A percentile compares a stretch with the other conserved stretches of the same genome.
Evolutionary conservation across 2,888 invertebrate genomes (phyloP).

Genomic region (Pedicia rivosa): DNA sequence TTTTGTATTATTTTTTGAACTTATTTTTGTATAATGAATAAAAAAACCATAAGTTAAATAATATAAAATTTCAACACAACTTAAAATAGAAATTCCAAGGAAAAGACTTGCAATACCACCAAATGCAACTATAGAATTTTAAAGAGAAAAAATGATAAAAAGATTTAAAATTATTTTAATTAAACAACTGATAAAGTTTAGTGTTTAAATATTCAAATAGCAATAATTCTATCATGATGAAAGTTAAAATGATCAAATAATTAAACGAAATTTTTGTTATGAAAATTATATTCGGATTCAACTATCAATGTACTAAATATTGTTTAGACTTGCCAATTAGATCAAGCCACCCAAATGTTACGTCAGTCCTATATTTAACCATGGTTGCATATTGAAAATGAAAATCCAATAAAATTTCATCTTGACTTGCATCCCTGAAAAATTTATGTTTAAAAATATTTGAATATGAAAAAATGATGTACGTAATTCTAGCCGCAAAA

Average conservation of each 20-base stretch:
- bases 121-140: constrained; percentile 18
- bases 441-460: background rate
- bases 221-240: no score
- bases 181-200: background rate
- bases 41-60: constrained; percentile 23
- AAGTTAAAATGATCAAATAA: no score
- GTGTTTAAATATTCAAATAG: background rate
- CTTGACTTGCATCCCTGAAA: background rate
- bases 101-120: constrained; percentile 24
- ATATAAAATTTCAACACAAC: constrained; percentile 31
- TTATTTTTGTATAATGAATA: no score
- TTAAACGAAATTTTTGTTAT: no score
- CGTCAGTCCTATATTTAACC: constrained; percentile 20
- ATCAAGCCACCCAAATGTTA: constrained; percentile 19
- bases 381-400: constrained; percentile 19
- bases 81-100: constrained; percentile 27
- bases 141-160: background rate
- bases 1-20: no score
- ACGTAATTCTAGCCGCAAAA: no score
- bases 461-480: no score
- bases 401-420: constrained; percentile 18
- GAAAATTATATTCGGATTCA: no score
- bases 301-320: no score
- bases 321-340: constrained; percentile 17
- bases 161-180: background rate